A percentile compares a stretch with the other conserved stretches of the same genome.
phyloP scores from a whole-genome alignment of 2,797 vertebrate species.

The Peromyscus attwateri region DNA sequence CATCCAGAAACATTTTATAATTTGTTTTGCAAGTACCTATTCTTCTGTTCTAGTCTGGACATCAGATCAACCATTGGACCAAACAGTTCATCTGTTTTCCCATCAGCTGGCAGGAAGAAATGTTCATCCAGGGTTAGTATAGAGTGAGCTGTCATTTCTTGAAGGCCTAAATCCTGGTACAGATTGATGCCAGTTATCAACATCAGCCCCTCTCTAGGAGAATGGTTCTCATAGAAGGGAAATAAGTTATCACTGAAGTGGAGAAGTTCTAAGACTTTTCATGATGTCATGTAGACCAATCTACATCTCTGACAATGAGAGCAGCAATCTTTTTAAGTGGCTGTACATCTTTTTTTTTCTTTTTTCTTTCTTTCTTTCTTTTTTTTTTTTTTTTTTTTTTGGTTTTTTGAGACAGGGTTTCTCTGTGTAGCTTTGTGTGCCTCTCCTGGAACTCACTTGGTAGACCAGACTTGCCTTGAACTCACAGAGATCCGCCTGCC shows the following conservation, averaged over 20 bases:
- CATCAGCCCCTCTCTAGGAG: not conserved
- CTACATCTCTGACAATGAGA: slow-evolving; percentile 56
- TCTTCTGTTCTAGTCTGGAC: not conserved
- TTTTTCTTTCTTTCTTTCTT: no score
- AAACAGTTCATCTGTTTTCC: slow-evolving; percentile 4
- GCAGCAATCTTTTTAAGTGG: slow-evolving; percentile 48
- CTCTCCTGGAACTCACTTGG: no score
- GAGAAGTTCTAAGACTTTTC: slow-evolving; percentile 51
- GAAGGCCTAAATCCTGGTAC: not conserved
- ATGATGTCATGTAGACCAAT: slow-evolving; percentile 6
- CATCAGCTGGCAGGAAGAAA: slow-evolving; percentile 12
- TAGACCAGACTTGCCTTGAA: no score
- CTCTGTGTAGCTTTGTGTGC: no score
- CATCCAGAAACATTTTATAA: not conserved
- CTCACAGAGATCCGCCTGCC: no score
- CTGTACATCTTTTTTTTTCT: not conserved
- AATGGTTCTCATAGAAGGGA: not conserved
- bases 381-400: no score
- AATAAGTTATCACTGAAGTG: not conserved
- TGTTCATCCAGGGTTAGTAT: not conserved
- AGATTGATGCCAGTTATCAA: not conserved
- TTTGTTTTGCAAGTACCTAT: not conserved
- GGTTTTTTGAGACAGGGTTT: no score
- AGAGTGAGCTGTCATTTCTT: not conserved
- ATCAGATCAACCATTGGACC: not conserved